Conservation (phyloP, 2,113 vertebrate species). For the Nannobrachium achirus region DNA sequence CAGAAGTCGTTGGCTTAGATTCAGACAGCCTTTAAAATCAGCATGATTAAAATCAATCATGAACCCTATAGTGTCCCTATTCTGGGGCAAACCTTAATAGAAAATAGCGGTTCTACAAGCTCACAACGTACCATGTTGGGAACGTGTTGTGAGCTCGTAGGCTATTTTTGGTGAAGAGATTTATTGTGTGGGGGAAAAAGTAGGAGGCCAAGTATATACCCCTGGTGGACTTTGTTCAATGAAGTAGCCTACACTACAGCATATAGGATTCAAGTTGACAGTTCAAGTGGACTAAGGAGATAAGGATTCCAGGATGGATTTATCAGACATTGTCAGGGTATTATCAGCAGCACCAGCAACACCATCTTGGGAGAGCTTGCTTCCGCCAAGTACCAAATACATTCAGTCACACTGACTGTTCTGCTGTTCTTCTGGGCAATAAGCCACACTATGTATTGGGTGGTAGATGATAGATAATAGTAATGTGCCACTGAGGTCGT, state of each 20-base stretch:
- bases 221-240: too few species aligned
- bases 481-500: background rate
- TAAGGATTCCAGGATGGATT: conserved; percentile 8
- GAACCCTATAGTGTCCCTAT: too few species aligned
- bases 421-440: background rate
- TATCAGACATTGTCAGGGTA: conserved; percentile 5
- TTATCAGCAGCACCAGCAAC: background rate
- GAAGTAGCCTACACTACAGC: too few species aligned
- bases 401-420: background rate
- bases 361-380: background rate
- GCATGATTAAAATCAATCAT: too few species aligned
- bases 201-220: too few species aligned
- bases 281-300: background rate
- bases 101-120: too few species aligned
- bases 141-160: too few species aligned
- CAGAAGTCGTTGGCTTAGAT: conserved; percentile 9
- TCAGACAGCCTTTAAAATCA: conserved; percentile 11
- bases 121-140: too few species aligned
- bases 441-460: background rate
- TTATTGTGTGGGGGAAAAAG: too few species aligned
- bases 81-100: too few species aligned
- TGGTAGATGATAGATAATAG: background rate
- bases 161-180: too few species aligned
- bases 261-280: background rate
- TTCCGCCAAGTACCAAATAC: background rate